These are phyloP conservation scores for Alectoris magna DNA, from an alignment of 2,797 vertebrate genomes.

Conservation along the genomic window DNA sequence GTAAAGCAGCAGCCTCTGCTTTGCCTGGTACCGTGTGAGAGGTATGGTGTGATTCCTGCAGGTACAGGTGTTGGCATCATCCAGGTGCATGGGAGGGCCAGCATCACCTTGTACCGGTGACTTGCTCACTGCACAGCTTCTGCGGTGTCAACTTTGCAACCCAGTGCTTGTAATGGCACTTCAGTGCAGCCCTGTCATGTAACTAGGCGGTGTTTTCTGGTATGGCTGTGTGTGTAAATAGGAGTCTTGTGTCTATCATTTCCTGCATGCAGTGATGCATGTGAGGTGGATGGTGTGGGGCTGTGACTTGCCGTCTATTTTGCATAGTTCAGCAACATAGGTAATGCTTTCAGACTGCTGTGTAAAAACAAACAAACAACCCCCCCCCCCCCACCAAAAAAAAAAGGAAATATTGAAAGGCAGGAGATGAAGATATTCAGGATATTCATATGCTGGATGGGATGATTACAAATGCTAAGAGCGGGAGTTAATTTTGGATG, in stretches of 20 bases:
- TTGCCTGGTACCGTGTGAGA: too few species aligned
- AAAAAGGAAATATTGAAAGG: background rate
- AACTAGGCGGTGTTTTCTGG: background rate
- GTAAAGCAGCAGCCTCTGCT: too few species aligned
- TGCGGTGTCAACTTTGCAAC: background rate
- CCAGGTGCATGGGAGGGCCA: background rate
- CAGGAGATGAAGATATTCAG: background rate
- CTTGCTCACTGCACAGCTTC: background rate
- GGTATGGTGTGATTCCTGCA: too few species aligned
- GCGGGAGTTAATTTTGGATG: background rate
- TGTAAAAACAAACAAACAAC: background rate
- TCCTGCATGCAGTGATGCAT: background rate
- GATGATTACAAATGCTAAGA: background rate
- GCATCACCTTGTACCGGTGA: background rate
- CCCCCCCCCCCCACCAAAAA: too few species aligned
- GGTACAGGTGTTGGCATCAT: too few species aligned
- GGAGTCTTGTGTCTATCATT: background rate
- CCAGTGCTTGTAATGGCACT: background rate
- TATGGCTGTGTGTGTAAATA: background rate
- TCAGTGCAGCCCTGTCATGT: background rate
- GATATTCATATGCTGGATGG: background rate
- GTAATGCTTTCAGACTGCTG: background rate
- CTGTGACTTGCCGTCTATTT: background rate
- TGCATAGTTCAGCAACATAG: background rate
- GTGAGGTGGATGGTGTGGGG: background rate